phyloP scores from a whole-genome alignment of 2,888 invertebrate genomes.

The Pheosia gnoma region DNA sequence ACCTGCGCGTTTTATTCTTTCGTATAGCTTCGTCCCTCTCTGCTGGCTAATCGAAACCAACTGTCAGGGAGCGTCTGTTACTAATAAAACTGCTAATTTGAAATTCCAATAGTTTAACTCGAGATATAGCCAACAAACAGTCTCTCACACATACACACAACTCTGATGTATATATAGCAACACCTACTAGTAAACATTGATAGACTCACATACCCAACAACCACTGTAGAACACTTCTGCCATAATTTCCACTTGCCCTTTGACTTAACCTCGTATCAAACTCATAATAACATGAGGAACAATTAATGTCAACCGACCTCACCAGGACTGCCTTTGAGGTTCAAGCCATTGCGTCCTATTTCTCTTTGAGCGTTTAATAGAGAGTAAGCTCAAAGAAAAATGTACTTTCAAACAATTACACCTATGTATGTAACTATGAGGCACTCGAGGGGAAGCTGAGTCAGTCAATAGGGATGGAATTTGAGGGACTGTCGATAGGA shows the following conservation, averaged over 20 bases:
- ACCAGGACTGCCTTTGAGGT: conserved; percentile 75
- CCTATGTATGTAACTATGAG: conserved; percentile 80
- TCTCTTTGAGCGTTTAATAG: conserved; percentile 80
- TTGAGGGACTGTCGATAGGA: conserved; percentile 34
- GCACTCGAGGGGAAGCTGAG: conserved; percentile 75
- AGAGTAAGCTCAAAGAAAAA: conserved; percentile 84
- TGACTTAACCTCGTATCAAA: conserved; percentile 62
- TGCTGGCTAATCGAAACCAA: no score
- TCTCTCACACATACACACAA: background rate
- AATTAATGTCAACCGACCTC: conserved; percentile 75
- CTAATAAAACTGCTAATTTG: no score
- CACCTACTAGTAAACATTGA: background rate
- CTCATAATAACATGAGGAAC: conserved; percentile 81
- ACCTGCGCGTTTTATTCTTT: no score
- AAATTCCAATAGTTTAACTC: no score
- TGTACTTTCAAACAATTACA: conserved; percentile 83
- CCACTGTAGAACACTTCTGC: conserved; percentile 18
- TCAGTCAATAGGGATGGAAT: conserved; percentile 62
- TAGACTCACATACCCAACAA: background rate
- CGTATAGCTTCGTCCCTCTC: no score
- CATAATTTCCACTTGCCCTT: conserved; percentile 54
- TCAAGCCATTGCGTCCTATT: conserved; percentile 76
- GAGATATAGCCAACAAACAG: no score
- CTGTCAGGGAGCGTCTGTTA: no score
- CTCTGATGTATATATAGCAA: background rate